Evolutionary conservation across 2,888 invertebrate species (phyloP).

Genomic region (Syrista parreyssii): DNA sequence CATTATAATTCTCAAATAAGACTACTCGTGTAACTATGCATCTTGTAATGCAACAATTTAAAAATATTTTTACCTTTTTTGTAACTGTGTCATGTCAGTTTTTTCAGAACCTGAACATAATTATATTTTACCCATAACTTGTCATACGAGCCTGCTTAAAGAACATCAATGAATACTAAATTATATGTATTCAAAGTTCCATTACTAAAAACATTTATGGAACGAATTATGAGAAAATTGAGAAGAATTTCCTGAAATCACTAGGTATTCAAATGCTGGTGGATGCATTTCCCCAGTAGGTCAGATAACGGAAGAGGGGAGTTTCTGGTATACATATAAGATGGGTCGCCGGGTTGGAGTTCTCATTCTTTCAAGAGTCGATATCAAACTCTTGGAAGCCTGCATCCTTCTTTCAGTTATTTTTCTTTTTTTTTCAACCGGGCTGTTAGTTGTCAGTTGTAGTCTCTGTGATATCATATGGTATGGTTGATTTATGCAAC

Average conservation of each 20-base stretch:
- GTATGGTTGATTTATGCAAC: neutral
- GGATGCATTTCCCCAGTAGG: neutral
- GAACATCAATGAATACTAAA: neutral
- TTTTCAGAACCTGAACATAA: neutral
- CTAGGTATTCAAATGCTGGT: neutral
- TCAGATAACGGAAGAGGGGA: neutral
- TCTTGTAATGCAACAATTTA: slow-evolving; percentile 53
- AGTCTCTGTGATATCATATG: neutral
- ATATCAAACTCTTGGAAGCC: neutral
- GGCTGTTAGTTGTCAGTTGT: neutral
- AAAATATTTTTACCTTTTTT: slow-evolving; percentile 57
- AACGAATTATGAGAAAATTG: neutral
- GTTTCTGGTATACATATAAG: neutral
- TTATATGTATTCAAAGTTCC: neutral
- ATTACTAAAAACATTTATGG: neutral
- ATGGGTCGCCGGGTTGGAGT: neutral
- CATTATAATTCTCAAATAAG: slow-evolving; percentile 21
- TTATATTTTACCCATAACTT: neutral
- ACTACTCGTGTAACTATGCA: slow-evolving; percentile 43
- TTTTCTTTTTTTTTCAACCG: neutral
- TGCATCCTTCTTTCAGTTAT: neutral
- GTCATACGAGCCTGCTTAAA: neutral
- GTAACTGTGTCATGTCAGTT: slow-evolving; percentile 39
- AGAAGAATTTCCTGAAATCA: neutral
- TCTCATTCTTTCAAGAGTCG: neutral